phyloP scores from a whole-genome alignment of 1,140 invertebrate species.

The Belonocnema kinseyi region DNA sequence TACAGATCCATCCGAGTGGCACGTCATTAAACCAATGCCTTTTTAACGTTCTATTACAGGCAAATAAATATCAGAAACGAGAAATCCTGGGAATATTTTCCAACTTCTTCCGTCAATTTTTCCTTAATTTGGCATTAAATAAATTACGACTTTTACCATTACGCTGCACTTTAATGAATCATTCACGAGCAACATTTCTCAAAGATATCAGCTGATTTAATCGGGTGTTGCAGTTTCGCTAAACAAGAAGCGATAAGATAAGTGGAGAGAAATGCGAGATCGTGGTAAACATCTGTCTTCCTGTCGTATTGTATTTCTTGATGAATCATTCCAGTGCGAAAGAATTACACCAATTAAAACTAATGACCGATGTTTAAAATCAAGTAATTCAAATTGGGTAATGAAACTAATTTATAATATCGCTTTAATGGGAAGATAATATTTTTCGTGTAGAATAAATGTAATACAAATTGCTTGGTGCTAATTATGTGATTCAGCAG shows the following conservation, averaged over 20 bases:
- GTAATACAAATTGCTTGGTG: neutral
- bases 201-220: neutral
- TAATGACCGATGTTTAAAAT: neutral
- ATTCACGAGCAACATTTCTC: neutral
- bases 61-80: slow-evolving; percentile 28
- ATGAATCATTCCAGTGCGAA: neutral
- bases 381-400: neutral
- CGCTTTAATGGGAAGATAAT: neutral
- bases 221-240: neutral
- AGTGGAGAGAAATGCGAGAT: neutral
- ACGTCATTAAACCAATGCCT: slow-evolving; percentile 13
- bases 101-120: slow-evolving; percentile 5
- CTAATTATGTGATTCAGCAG: slow-evolving; percentile 13
- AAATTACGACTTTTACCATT: neutral
- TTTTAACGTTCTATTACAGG: slow-evolving; percentile 22
- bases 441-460: neutral
- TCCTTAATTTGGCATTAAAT: neutral
- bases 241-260: slow-evolving; percentile 6
- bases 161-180: slow-evolving; percentile 4
- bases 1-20: slow-evolving; percentile 17
- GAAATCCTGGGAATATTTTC: slow-evolving; percentile 26
- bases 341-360: neutral
- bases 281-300: neutral
- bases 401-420: neutral
- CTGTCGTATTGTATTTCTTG: neutral